Evolutionary conservation across 2,888 invertebrate genomes (phyloP), one percentile per base, ranked within the genome.

Genomic region (Dorcus hopei): DNA sequence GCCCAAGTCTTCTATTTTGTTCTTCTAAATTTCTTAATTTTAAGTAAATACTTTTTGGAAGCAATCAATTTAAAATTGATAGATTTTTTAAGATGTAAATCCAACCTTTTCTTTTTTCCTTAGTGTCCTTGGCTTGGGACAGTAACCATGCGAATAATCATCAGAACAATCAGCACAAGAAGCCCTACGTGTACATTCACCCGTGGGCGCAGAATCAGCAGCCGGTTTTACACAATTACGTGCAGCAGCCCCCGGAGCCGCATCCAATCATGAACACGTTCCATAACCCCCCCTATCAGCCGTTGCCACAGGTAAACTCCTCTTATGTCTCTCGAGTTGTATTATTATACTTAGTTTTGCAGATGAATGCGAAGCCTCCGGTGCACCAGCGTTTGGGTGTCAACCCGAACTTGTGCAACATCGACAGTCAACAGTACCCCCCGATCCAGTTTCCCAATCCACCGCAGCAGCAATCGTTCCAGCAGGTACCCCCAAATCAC

Each of bases 81-180:
- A n/a, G n/a, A n/a, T n/a, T n/a, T n/a, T n/a, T n/a, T n/a, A n/a
- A 14, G 14, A 1, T 14, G 14, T 14, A 14, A 14, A 14, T 14
- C 14, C 1, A 14, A 14, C 14, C 38, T 33, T 19, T 47, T 52
- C 14, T 49, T 26, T 38, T 9, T 38, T 42, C 50, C 55, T 23
- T 59, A 70, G 70, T 68, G 38, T 65, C 67, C 49, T 60, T 70
- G 49, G 64, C 64, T 8, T 70, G 68, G 70, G 68, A 70, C 47
- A 33, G 26, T 7, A 33, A 7, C 6, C 26, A 33, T 1, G 7
- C 7, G 26, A 55, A 59, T 2, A 60, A 62, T 48, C 48, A 62
- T 48, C 48, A 38, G 40, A 52, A 11, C 9, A 52, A 57, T 5
- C 52, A 38, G 41, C 52, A 51, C 50, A 64, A 59, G 52, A 57